Percentiles rank a stretch among this genome's conserved stretches.
Evolutionary conservation across 2,888 invertebrate genomes (phyloP).

Genomic region (Lasioglossum oenotherae): DNA sequence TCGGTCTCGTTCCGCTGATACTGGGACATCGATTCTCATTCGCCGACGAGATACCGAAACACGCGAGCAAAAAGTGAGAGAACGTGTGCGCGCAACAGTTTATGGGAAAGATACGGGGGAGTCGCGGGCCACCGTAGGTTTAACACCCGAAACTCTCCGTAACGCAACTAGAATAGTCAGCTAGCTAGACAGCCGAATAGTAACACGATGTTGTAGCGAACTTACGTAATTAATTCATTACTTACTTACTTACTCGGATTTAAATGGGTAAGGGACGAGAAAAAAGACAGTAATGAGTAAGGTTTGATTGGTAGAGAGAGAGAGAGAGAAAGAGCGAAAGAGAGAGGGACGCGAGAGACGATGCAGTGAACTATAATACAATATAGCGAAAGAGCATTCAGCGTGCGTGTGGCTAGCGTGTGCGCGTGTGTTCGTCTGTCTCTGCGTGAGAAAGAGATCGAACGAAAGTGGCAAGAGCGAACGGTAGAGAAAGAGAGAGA

Average conservation of each 20-base stretch:
- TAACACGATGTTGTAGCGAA: conserved; percentile 63
- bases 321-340: conserved; percentile 21
- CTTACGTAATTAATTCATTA: conserved; percentile 59
- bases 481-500: not conserved
- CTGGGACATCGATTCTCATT: not conserved
- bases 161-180: conserved; percentile 65
- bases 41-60: not conserved
- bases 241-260: conserved; percentile 66
- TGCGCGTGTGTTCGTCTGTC: conserved; percentile 8
- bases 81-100: conserved; percentile 1
- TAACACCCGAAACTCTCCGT: conserved; percentile 50
- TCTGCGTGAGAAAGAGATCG: conserved; percentile 40
- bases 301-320: conserved; percentile 52
- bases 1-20: not conserved
- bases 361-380: conserved; percentile 27
- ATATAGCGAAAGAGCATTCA: conserved; percentile 11
- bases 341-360: conserved; percentile 49
- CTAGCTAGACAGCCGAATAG: conserved; percentile 72
- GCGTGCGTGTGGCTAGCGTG: not conserved
- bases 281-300: conserved; percentile 66
- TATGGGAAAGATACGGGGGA: conserved; percentile 45
- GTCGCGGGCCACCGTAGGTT: conserved; percentile 58
- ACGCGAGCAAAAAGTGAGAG: not conserved
- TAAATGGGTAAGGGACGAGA: conserved; percentile 59
- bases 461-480: conserved; percentile 31